These are phyloP conservation scores for Clarias fuscus DNA, from an alignment of 2,797 vertebrate genomes.

Conservation along the genomic window DNA sequence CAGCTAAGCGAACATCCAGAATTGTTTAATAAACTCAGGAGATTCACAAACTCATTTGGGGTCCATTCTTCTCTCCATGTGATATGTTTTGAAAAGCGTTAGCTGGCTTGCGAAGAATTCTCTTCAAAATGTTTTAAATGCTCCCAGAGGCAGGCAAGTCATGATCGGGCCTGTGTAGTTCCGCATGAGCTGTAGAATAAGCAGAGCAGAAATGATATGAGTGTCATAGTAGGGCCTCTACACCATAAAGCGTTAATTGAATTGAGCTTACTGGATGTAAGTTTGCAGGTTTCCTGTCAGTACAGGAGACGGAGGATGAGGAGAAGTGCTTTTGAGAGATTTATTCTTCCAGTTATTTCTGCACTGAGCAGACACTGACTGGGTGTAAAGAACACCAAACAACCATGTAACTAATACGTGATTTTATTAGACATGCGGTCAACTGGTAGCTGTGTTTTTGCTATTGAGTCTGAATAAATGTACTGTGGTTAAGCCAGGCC, in stretches of 20 bases:
- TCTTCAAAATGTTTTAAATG: neutral
- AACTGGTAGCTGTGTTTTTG: neutral
- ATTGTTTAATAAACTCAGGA: constrained; percentile 10
- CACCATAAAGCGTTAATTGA: constrained; percentile 30
- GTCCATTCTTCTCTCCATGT: neutral
- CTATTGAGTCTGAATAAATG: neutral
- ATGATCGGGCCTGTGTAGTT: constrained; percentile 30
- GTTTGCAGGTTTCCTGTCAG: constrained; percentile 8
- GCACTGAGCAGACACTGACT: neutral
- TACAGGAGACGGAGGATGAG: neutral
- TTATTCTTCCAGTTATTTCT: constrained; percentile 7
- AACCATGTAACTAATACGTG: neutral
- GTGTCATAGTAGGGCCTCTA: constrained; percentile 13
- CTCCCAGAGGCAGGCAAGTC: neutral
- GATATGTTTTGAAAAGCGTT: neutral
- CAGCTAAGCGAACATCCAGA: constrained; percentile 12
- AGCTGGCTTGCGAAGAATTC: neutral
- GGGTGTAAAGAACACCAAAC: neutral
- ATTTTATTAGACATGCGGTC: constrained; percentile 3
- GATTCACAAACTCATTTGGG: neutral
- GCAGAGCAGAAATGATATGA: constrained; percentile 13
- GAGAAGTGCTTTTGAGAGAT: constrained; percentile 15
- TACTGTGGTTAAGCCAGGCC: neutral
- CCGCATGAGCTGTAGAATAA: constrained; percentile 31
- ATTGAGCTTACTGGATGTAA: constrained; percentile 4